phyloP scores from a whole-genome alignment of 2,888 invertebrate species.

The Octonoba sinensis region DNA sequence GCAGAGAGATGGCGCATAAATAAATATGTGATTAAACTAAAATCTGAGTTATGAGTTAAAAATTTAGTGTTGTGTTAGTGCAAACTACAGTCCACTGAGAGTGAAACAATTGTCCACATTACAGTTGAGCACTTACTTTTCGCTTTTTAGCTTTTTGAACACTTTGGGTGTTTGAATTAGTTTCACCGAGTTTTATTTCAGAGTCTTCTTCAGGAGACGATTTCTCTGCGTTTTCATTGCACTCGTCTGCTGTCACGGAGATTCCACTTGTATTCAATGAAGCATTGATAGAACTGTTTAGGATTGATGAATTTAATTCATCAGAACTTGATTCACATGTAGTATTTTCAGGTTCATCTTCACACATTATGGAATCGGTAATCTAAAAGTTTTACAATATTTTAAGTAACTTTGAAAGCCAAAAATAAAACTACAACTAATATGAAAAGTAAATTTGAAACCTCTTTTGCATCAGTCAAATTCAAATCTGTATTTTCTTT shows the following conservation, averaged over 20 bases:
- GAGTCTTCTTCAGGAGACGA: no score
- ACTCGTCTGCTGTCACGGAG: constrained; percentile 18
- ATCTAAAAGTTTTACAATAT: not conserved
- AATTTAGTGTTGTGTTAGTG: no score
- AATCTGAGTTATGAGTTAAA: no score
- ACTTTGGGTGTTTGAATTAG: not conserved
- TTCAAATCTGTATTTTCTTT: constrained; percentile 54
- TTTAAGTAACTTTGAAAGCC: no score
- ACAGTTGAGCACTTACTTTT: not conserved
- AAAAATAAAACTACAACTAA: no score
- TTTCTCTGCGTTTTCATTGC: not conserved
- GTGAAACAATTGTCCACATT: no score
- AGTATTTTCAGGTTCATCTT: constrained; percentile 5
- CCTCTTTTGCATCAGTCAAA: not conserved
- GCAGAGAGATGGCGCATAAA: no score
- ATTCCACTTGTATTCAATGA: constrained; percentile 27
- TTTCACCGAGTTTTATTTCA: not conserved
- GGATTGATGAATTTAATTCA: constrained; percentile 31
- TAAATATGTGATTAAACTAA: no score
- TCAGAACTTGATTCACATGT: constrained; percentile 22
- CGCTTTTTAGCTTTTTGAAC: not conserved
- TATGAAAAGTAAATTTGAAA: no score
- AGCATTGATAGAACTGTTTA: constrained; percentile 35
- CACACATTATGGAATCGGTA: not conserved
- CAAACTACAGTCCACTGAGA: no score